Evolutionary conservation across 2,797 vertebrate species (phyloP).

Genomic region (Gadopsis marmoratus): DNA sequence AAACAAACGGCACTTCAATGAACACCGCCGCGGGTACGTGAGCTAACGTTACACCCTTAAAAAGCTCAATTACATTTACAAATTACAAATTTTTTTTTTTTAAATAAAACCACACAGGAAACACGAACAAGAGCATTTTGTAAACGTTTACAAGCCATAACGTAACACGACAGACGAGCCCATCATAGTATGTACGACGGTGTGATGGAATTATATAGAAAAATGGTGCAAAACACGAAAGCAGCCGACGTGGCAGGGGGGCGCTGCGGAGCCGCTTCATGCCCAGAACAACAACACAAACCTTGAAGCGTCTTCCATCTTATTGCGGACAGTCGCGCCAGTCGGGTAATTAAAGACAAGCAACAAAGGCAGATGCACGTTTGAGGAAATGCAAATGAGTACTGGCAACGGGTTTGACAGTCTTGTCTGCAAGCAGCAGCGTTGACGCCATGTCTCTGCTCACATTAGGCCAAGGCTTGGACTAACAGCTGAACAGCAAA

Average conservation of each 20-base stretch:
- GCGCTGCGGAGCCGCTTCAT: slow-evolving; percentile 53
- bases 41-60: background rate
- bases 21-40: background rate
- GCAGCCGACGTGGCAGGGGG: slow-evolving; percentile 79
- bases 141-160: background rate
- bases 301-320: background rate
- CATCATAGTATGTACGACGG: background rate
- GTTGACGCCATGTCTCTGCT: rapidly evolving
- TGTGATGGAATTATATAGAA: background rate
- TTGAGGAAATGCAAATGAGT: rapidly evolving
- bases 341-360: background rate
- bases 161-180: background rate
- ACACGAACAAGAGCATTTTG: too few relatives aligned
- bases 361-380: background rate
- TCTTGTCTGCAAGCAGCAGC: rapidly evolving
- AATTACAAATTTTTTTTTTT: too few relatives aligned
- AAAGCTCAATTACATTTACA: background rate
- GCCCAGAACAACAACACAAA: slow-evolving; percentile 25
- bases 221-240: slow-evolving; percentile 12
- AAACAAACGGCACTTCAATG: background rate
- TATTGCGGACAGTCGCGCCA: background rate
- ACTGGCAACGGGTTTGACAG: rapidly evolving
- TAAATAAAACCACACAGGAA: too few relatives aligned
- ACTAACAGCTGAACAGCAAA: slow-evolving; percentile 33
- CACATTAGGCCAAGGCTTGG: slow-evolving; percentile 17